These are phyloP conservation scores for Chlorocebus sabaeus DNA, from an alignment of 2,113 vertebrate species.

Conservation along the genomic window DNA sequence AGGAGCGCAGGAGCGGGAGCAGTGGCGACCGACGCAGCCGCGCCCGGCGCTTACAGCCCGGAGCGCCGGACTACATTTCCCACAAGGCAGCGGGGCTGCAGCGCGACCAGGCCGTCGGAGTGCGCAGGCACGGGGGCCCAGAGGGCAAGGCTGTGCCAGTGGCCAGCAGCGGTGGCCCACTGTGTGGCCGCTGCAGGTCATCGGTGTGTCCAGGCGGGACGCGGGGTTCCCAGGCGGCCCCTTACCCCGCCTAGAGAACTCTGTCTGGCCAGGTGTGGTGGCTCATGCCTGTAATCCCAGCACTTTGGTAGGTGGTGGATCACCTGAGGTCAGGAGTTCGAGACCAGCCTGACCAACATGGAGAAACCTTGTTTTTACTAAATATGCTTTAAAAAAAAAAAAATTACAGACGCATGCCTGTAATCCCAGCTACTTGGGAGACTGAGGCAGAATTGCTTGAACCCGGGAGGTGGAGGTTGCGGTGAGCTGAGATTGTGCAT, in stretches of 20 bases:
- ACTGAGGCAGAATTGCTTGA: too few relatives aligned
- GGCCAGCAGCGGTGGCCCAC: fast-evolving
- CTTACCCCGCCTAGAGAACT: not conserved
- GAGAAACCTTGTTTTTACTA: not conserved
- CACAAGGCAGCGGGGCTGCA: not conserved
- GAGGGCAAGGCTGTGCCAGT: fast-evolving
- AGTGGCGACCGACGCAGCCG: fast-evolving
- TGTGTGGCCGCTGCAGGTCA: fast-evolving
- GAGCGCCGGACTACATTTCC: constrained; percentile 55
- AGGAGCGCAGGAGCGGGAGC: fast-evolving
- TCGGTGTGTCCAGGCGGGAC: too few relatives aligned
- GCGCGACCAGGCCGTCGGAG: fast-evolving
- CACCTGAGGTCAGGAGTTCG: not conserved
- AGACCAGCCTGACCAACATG: not conserved
- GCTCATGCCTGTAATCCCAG: too few relatives aligned
- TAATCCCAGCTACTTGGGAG: too few relatives aligned
- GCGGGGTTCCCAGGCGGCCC: fast-evolving
- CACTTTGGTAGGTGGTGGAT: not conserved
- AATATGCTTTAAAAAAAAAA: not conserved
- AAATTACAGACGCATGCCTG: too few relatives aligned
- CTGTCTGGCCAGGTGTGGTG: too few relatives aligned
- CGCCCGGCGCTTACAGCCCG: not conserved
- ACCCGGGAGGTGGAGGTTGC: too few relatives aligned
- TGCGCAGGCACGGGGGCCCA: not conserved
- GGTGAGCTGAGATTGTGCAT: too few relatives aligned